Evolutionary conservation across 35 echinoderm and acorn worm genomes (phyloP).

Genomic region (Ophiothrix spiculata): DNA sequence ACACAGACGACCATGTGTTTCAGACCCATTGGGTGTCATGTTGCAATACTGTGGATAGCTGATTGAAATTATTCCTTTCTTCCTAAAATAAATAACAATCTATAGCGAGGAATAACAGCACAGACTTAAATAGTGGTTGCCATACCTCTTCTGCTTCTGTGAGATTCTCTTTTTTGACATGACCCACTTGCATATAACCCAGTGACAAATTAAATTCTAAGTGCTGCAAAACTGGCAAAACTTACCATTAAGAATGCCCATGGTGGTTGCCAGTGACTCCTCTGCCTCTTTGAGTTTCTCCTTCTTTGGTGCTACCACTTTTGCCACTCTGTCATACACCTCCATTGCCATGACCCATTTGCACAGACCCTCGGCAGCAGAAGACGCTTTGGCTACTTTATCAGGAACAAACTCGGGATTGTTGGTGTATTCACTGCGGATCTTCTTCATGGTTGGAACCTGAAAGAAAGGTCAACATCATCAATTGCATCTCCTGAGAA

Average conservation of each 20-base stretch:
- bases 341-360: constrained; percentile 94
- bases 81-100: too few species aligned
- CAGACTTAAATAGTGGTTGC: too few species aligned
- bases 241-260: constrained; percentile 92
- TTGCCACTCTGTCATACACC: constrained; percentile 95
- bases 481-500: too few species aligned
- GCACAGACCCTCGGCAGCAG: constrained; percentile 85
- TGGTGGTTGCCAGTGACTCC: constrained; percentile 69
- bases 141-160: too few species aligned
- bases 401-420: constrained; percentile 94
- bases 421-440: constrained; percentile 73
- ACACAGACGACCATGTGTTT: too few species aligned
- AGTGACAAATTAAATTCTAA: too few species aligned
- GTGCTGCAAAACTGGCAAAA: background rate
- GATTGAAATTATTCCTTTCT: too few species aligned
- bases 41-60: too few species aligned
- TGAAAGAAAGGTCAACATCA: background rate
- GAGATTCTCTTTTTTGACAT: background rate
- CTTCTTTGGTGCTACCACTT: constrained; percentile 98
- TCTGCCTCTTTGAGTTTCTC: constrained; percentile 94
- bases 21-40: too few species aligned
- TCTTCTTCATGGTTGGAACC: constrained; percentile 92
- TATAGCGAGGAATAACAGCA: too few species aligned
- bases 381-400: constrained; percentile 96
- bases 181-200: background rate